Percentiles rank a stretch among this genome's conserved stretches.
Conservation (phyloP, 2,797 vertebrate genomes). For the Dryobates pubescens region DNA sequence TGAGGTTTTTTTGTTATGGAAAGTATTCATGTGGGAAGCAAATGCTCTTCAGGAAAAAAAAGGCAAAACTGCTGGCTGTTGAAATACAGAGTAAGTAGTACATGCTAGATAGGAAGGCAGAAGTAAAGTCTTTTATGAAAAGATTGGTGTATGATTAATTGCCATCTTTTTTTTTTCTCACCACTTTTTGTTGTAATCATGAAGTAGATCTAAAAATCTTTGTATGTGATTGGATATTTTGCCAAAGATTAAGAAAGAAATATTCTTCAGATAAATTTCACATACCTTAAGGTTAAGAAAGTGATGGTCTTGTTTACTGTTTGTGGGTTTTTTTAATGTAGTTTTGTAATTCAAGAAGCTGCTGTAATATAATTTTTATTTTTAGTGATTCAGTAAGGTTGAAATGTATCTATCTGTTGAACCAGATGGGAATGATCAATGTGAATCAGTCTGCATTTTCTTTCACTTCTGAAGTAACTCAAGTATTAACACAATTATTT, state of each 20-base stretch:
- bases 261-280: constrained; percentile 79
- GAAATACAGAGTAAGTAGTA: constrained; percentile 14
- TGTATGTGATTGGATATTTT: constrained; percentile 75
- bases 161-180: constrained; percentile 50
- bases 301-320: background rate
- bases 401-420: constrained; percentile 59
- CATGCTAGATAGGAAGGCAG: constrained; percentile 25
- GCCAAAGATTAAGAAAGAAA: constrained; percentile 26
- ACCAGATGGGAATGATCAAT: constrained; percentile 56
- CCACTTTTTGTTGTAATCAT: constrained; percentile 74
- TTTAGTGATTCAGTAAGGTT: constrained; percentile 50
- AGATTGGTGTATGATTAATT: constrained; percentile 71
- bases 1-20: constrained; percentile 25
- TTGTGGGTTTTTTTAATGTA: background rate
- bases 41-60: background rate
- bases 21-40: background rate
- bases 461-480: constrained; percentile 54
- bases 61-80: constrained; percentile 4
- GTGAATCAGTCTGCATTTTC: constrained; percentile 53
- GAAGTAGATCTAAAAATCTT: constrained; percentile 74
- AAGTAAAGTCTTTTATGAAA: constrained; percentile 74
- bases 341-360: constrained; percentile 77
- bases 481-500: constrained; percentile 14
- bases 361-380: constrained; percentile 64
- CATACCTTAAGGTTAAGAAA: constrained; percentile 74